Evolutionary conservation across 2,113 vertebrate genomes (phyloP), one percentile per base, ranked within the genome.

Genomic region (Epinephelus fuscoguttatus): DNA sequence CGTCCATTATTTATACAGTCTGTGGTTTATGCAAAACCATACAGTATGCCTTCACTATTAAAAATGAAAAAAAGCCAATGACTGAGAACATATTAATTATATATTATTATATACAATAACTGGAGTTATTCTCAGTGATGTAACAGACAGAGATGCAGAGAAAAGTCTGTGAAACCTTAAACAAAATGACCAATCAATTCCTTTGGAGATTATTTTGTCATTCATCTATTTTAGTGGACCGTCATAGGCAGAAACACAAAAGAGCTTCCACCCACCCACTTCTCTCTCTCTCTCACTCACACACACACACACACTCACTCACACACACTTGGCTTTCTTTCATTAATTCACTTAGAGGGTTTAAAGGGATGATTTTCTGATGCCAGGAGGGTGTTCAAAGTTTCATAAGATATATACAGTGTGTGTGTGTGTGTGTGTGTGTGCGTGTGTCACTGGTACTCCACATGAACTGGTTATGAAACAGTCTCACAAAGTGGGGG

Each of bases 391-490:
- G 53, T 53, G 62, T 82, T 80, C 17, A 79, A 80, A 80, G 79
- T 84, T 81, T 80, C 59, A 86, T 70, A 67, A 75, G 70, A 77
- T 42, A 57, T 37, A 57, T 23, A 18, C 37, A 4, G 45, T 61
- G 21, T 77, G 68, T 67, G 68, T 74, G 76, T 59, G 40, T 73
- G 70, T 60, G 56, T 61, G 60, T 33, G 27, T 61, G 62, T 81
- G 70, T 4, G 10, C 13, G 50, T 50, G 42, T 10, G 30, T 71
- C 75, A 82, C 25, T 55, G 52, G 25, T 47, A 78, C 78, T 86
- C 76, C 3, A 23, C 57, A 71, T 80, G 80, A 90, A 85, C 82
- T 72, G 63, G 47, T 91, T 87, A 85, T 75, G 60, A 87, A 91
- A 87, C 80, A 37, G 56, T 77, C 55, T 85, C 23, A 76, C 63